These are phyloP conservation scores for Gadus chalcogrammus DNA, from an alignment of 2,113 vertebrate species.

Conservation along the genomic window DNA sequence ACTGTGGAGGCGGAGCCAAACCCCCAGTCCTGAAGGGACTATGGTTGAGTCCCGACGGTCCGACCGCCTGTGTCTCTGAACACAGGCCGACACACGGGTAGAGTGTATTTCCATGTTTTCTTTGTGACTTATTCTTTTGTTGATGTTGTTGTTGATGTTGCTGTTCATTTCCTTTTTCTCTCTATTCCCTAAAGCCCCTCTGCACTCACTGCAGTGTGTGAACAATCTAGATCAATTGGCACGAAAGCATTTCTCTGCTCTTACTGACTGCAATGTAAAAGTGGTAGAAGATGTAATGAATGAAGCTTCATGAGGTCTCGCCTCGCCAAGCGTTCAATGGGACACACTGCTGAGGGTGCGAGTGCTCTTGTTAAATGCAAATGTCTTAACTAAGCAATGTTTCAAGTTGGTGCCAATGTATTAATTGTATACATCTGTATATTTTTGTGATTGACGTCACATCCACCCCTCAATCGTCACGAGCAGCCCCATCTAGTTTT, in stretches of 20 bases:
- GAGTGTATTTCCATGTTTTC: conserved; percentile 70
- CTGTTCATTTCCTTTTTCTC: conserved; percentile 57
- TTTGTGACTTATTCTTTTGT: conserved; percentile 67
- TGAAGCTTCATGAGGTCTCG: conserved; percentile 21
- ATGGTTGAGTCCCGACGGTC: conserved; percentile 74
- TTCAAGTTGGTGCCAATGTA: conserved; percentile 58
- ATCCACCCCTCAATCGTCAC: conserved; percentile 47
- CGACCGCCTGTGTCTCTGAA: conserved; percentile 52
- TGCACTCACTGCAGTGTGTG: conserved; percentile 69
- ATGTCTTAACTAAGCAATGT: conserved; percentile 65
- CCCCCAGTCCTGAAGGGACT: conserved; percentile 79
- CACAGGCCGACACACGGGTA: conserved; percentile 78
- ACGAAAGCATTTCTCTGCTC: not conserved
- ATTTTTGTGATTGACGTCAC: conserved; percentile 54
- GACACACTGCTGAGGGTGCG: conserved; percentile 69
- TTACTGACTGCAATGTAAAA: not conserved
- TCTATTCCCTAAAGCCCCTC: conserved; percentile 50
- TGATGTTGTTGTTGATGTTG: conserved; percentile 51
- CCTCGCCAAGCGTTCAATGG: not conserved
- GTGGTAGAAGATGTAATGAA: not conserved
- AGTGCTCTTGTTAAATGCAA: conserved; percentile 65
- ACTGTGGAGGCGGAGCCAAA: conserved; percentile 86
- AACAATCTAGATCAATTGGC: conserved; percentile 27
- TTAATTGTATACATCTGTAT: conserved; percentile 64
- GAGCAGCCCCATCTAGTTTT: conserved; percentile 10